phyloP scores from a whole-genome alignment of 2,888 invertebrate species.

The Idaea dimidiata region DNA sequence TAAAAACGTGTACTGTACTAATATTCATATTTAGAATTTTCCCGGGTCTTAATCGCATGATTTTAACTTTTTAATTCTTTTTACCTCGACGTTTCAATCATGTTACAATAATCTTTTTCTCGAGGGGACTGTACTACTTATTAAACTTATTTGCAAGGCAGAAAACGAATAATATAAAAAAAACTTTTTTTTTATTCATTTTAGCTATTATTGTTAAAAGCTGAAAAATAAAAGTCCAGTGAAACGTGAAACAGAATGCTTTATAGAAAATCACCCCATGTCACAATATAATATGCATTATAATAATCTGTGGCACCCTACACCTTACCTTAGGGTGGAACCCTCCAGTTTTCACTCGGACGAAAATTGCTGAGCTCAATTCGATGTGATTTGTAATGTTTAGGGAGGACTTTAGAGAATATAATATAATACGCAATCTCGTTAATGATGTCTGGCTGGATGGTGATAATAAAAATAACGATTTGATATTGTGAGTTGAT shows the following conservation, averaged over 20 bases:
- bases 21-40: too few species aligned
- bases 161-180: too few species aligned
- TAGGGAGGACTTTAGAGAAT: constrained; percentile 5
- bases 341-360: constrained; percentile 17
- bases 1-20: too few species aligned
- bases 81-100: too few species aligned
- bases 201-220: too few species aligned
- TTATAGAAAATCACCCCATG: constrained; percentile 10
- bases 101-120: too few species aligned
- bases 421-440: neutral
- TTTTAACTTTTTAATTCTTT: too few species aligned
- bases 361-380: constrained; percentile 18
- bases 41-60: too few species aligned
- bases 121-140: too few species aligned
- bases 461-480: neutral
- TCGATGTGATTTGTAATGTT: constrained; percentile 25
- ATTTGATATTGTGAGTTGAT: neutral
- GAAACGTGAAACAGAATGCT: neutral
- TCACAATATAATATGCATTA: constrained; percentile 53
- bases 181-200: too few species aligned
- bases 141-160: too few species aligned
- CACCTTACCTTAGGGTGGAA: constrained; percentile 23
- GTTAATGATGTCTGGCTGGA: neutral
- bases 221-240: neutral
- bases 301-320: constrained; percentile 42